Base-by-base conservation (phyloP, 2,797 vertebrate species). In the Clarias pachynema region DNA sequence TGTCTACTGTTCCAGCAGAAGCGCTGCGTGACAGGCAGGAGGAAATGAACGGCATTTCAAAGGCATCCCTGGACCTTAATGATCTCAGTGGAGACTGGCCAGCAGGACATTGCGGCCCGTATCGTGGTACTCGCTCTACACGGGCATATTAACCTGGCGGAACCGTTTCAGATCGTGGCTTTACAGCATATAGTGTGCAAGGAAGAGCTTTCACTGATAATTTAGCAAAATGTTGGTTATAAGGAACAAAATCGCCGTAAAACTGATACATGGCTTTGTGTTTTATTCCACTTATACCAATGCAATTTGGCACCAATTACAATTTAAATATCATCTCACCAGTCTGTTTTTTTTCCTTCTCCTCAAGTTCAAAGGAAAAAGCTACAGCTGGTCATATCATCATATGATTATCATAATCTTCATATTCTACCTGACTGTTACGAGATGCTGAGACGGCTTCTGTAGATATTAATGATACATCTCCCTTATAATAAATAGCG, bases 31-130 rank as follows among this genome's bases (percentile, higher is more conserved):
- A 93, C 91, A 91, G 92, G 94, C 92, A 81, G 81, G 81, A 94
- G 94, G 94, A 95, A 95, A 95, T 95, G 91, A 95, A 95, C 92
- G 81, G 87, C 69, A 87, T 92, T 93, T 94, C 92, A 94, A 93
- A 94, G 92, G 85, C 59, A 92, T 92, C 83, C 37, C 85, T 84
- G 85, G 86, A 69, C 22, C 53, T 81, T 89, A 89, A 90, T 84
- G 87, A 86, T 83, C n/a, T 87, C 74, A 85, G 88, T 82, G 72
- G 12, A 5, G 62, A 88, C 82, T 81, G 34, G 90, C 63, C 84
- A 79, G 69, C 44, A 24, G 49, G 82, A 62, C 53, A 26, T 40
- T n/a, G 79, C 49, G 60, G 81, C 34, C 2, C 24, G 37, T 79
- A 86, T 81, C 29, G 81, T 24, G 57, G n/a, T 40, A 49, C 40